Conservation (phyloP, 2,113 vertebrate species). For the Eleginops maclovinus region DNA sequence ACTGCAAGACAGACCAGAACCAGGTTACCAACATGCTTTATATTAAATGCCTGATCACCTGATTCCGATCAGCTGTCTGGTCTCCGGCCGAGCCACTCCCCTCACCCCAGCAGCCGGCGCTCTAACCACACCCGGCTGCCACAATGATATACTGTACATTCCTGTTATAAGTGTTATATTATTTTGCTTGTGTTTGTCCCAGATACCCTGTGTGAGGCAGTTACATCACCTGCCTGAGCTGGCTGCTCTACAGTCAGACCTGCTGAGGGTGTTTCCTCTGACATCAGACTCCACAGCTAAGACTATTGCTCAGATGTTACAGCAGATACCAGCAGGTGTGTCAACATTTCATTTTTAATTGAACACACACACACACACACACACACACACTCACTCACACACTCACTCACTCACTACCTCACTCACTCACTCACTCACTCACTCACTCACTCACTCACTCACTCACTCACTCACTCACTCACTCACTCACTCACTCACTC, state of each 20-base stretch:
- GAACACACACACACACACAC: neutral
- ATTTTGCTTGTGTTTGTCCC: neutral
- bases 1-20: too few species aligned
- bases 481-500: neutral
- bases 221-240: conserved; percentile 78
- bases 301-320: conserved; percentile 65
- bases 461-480: neutral
- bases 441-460: neutral
- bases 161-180: neutral
- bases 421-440: too few species aligned
- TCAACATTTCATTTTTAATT: rapidly evolving
- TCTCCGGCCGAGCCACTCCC: too few species aligned
- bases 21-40: too few species aligned
- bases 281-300: conserved; percentile 22
- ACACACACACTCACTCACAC: too few species aligned
- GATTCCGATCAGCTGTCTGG: too few species aligned
- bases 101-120: too few species aligned
- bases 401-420: too few species aligned
- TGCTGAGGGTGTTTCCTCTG: conserved; percentile 67
- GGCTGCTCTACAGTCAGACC: conserved; percentile 75
- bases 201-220: conserved; percentile 74
- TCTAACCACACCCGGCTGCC: too few species aligned
- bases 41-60: too few species aligned
- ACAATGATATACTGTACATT: too few species aligned
- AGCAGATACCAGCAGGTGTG: conserved; percentile 68